Percentiles rank a stretch among this genome's conserved stretches.
These are phyloP conservation scores for Tiliacea aurago DNA, from an alignment of 2,888 invertebrate genomes.

Conservation along the genomic window DNA sequence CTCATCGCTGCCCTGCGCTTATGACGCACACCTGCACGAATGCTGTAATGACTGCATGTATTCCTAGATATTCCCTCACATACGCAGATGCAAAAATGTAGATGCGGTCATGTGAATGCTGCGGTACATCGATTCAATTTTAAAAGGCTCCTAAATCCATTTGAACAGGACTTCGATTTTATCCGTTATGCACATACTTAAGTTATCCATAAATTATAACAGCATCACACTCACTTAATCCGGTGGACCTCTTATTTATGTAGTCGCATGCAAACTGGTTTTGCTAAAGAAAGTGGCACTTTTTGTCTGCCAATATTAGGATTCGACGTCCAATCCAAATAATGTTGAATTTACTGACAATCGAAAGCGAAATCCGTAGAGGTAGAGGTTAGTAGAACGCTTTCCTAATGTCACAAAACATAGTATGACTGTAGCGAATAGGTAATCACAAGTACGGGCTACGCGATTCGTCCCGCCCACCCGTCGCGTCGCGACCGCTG, in stretches of 20 bases:
- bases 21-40: slow-evolving; percentile 61
- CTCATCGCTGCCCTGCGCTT: slow-evolving; percentile 57
- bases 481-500: slow-evolving; percentile 47
- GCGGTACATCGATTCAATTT: slow-evolving; percentile 26
- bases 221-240: slow-evolving; percentile 32
- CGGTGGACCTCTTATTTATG: slow-evolving; percentile 36
- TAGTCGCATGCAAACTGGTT: slow-evolving; percentile 55
- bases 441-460: slow-evolving; percentile 69
- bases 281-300: slow-evolving; percentile 61
- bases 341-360: slow-evolving; percentile 62
- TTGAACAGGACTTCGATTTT: slow-evolving; percentile 17
- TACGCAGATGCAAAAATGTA: slow-evolving; percentile 41
- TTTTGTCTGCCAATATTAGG: slow-evolving; percentile 57
- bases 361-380: slow-evolving; percentile 79
- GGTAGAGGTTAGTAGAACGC: slow-evolving; percentile 80
- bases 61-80: slow-evolving; percentile 48
- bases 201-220: slow-evolving; percentile 31
- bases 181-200: slow-evolving; percentile 17
- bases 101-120: slow-evolving; percentile 14
- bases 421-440: slow-evolving; percentile 76
- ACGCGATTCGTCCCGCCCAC: slow-evolving; percentile 71
- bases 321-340: slow-evolving; percentile 46
- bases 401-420: slow-evolving; percentile 75
- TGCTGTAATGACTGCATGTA: slow-evolving; percentile 60
- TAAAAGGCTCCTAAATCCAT: slow-evolving; percentile 1